Base-by-base conservation (phyloP, 2,888 invertebrate species). In the Pristionchus maxplancki region DNA sequence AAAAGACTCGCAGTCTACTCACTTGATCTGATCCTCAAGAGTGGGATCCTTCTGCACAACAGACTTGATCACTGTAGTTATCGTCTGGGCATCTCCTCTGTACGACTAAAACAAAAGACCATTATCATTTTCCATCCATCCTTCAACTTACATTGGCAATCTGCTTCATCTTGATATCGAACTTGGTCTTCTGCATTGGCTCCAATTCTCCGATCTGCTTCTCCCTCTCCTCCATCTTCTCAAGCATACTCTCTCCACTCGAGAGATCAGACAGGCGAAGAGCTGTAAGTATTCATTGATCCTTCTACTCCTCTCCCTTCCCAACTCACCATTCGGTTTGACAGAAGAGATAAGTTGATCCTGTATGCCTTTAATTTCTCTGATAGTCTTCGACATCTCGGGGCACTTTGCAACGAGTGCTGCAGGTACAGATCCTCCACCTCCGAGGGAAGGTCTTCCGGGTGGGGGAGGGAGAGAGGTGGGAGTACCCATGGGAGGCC, bases 181-280 rank as follows among this genome's bases (percentile, higher is more conserved):
- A 88, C 28, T 64, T 78, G 11, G 40, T 28, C 81, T 88, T 81
- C 62, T 40, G 40, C 1, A 13, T n/a, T 1, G 28, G 78, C 6
- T 31, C 40, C 40, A 81, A 34, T 9, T 34, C 37, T 4, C 24
- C n/a, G 17, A 88, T 58, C 40, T 31, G 9, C 44, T 40, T 88
- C 81, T 88, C 88, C 31, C 88, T 88, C 37, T 88, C 88, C 44
- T 81, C 81, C 88, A 81, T 78, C 44, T 81, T 88, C 81, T 88
- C 88, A 40, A 81, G 6, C n/a, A 48, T n/a, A 87, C 50, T 58
- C 31, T 50, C 64, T n/a, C 62, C 71, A 87, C 34, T 87, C 24
- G 71, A 71, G 2, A 71, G 86, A 50, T 87, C 86, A 17, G 86
- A 87, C n/a, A 87, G 44, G 50, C 71, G 62, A n/a, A 85, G 64